Evolutionary conservation across 2,797 vertebrate genomes (phyloP).

Genomic region (Vireo griseus): DNA sequence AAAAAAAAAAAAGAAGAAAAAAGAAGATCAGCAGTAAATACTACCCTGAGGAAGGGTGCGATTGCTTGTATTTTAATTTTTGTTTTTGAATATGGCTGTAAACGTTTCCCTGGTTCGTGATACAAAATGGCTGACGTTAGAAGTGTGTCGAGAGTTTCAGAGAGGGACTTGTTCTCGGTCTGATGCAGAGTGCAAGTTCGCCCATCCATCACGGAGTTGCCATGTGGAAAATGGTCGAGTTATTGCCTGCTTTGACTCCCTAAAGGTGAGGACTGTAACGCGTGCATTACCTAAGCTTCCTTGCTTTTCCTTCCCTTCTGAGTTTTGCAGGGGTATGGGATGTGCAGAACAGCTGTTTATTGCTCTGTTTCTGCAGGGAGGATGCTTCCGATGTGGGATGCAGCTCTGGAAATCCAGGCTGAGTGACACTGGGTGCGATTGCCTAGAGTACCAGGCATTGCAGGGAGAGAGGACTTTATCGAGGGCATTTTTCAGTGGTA

Average conservation of each 20-base stretch:
- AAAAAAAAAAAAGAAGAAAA: slow-evolving; percentile 10
- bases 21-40: slow-evolving; percentile 41
- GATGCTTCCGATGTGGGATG: background rate
- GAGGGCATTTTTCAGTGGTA: background rate
- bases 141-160: slow-evolving; percentile 99
- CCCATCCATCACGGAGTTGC: slow-evolving; percentile 94
- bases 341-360: background rate
- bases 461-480: background rate
- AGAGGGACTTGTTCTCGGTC: slow-evolving; percentile 94
- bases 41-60: slow-evolving; percentile 50
- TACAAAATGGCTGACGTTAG: slow-evolving; percentile 98
- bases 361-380: background rate
- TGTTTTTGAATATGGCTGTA: slow-evolving; percentile 82
- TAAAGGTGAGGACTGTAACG: slow-evolving; percentile 88
- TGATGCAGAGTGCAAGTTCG: slow-evolving; percentile 97
- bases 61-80: slow-evolving; percentile 58
- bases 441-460: background rate
- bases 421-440: background rate
- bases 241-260: slow-evolving; percentile 98
- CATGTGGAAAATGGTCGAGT: slow-evolving; percentile 98
- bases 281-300: slow-evolving; percentile 10
- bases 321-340: background rate
- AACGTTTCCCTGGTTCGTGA: slow-evolving; percentile 94
- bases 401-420: background rate
- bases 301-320: background rate